Evolutionary conservation across 1,140 invertebrate species (phyloP).

Genomic region (Eurytemora carolleeae): DNA sequence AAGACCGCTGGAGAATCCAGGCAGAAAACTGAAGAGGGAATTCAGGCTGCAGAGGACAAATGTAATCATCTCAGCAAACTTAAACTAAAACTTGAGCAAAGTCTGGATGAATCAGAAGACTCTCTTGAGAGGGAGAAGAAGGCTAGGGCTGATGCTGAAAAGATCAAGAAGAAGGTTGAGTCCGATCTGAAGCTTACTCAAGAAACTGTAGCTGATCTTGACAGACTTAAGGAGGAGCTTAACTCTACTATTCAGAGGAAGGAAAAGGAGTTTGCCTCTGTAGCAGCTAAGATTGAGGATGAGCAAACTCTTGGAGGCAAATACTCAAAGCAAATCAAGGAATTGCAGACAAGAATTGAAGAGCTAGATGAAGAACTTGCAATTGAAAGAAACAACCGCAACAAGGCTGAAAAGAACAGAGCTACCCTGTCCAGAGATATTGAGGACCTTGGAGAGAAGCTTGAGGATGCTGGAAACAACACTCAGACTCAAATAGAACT

Average conservation of each 20-base stretch:
- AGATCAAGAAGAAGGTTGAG: slow-evolving; percentile 90
- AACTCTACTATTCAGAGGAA: slow-evolving; percentile 31
- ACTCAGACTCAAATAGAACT: slow-evolving; percentile 79
- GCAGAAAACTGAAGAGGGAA: slow-evolving; percentile 34
- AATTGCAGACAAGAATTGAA: slow-evolving; percentile 33
- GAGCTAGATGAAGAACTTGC: slow-evolving; percentile 38
- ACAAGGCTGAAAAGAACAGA: slow-evolving; percentile 78
- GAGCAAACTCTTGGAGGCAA: slow-evolving; percentile 36
- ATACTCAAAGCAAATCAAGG: slow-evolving; percentile 41
- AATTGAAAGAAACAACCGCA: slow-evolving; percentile 33
- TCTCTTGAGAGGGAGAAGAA: slow-evolving; percentile 97
- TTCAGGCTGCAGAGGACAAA: slow-evolving; percentile 30
- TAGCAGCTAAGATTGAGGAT: slow-evolving; percentile 36
- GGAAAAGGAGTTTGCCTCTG: slow-evolving; percentile 32
- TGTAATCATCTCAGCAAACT: slow-evolving; percentile 38
- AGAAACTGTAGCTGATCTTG: slow-evolving; percentile 62
- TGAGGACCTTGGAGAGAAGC: slow-evolving; percentile 84
- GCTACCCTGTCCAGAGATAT: slow-evolving; percentile 84
- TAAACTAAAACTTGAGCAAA: slow-evolving; percentile 75
- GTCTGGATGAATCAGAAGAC: slow-evolving; percentile 91
- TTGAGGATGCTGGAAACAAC: slow-evolving; percentile 78
- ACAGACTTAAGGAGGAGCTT: slow-evolving; percentile 34
- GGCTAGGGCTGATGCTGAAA: slow-evolving; percentile 91
- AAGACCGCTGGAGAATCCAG: slow-evolving; percentile 39
- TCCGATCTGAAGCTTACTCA: slow-evolving; percentile 92